A percentile compares a stretch with the other conserved stretches of the same genome.
Evolutionary conservation across 64 coral and sea anemone genomes (phyloP).

Genomic region (Montipora efflorescens): DNA sequence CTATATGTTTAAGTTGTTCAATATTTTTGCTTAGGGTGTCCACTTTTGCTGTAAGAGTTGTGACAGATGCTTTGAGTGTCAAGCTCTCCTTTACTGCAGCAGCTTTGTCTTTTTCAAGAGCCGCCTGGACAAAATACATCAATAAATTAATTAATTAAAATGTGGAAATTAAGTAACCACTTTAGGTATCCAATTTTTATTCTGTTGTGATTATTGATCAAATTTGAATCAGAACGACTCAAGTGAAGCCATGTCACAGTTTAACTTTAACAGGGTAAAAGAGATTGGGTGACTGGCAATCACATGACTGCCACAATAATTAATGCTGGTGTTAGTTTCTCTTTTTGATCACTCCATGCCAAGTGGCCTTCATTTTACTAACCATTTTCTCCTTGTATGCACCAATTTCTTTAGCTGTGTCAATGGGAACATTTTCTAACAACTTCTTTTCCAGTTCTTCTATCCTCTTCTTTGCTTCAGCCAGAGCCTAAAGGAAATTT

Average conservation of each 20-base stretch:
- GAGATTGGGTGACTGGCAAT: too few relatives aligned
- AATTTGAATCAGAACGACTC: too few relatives aligned
- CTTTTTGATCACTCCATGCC: too few relatives aligned
- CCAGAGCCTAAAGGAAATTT: slow-evolving; percentile 55
- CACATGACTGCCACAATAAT: too few relatives aligned
- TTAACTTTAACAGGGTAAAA: too few relatives aligned
- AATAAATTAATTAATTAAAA: too few relatives aligned
- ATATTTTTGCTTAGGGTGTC: slow-evolving; percentile 91
- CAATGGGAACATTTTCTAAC: slow-evolving; percentile 89
- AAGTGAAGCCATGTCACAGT: too few relatives aligned
- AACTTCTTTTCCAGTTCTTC: slow-evolving; percentile 87
- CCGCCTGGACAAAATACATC: slow-evolving; percentile 31
- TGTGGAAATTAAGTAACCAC: background rate
- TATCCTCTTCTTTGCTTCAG: slow-evolving; percentile 84
- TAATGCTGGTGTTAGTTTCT: too few relatives aligned
- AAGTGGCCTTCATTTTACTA: background rate
- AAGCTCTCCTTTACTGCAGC: slow-evolving; percentile 71
- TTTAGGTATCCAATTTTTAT: too few relatives aligned
- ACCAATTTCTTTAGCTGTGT: slow-evolving; percentile 96
- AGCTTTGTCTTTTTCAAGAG: slow-evolving; percentile 78
- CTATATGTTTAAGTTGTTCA: slow-evolving; percentile 87
- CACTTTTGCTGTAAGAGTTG: slow-evolving; percentile 85
- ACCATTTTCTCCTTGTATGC: slow-evolving; percentile 90
- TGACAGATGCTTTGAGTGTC: slow-evolving; percentile 73
- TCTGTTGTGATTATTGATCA: too few relatives aligned